Conservation (phyloP, 2,797 vertebrate genomes). For the Acanthornis magna region DNA sequence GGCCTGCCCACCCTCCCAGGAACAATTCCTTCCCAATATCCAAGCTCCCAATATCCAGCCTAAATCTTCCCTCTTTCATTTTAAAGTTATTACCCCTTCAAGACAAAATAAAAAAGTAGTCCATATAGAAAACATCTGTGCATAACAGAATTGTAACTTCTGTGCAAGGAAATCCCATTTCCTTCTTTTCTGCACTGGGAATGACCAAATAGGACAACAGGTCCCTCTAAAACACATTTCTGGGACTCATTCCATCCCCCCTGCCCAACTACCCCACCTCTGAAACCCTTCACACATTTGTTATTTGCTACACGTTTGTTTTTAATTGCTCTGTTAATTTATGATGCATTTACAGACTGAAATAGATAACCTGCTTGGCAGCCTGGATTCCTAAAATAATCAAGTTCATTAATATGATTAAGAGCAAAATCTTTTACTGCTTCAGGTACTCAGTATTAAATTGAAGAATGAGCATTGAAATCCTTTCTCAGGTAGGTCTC, state of each 20-base stretch:
- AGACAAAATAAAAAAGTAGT: not conserved
- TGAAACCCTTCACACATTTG: not conserved
- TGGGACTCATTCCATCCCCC: not conserved
- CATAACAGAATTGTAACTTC: not conserved
- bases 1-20: not conserved
- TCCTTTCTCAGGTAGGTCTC: not conserved
- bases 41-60: not conserved
- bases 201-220: not conserved
- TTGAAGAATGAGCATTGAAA: constrained; percentile 2
- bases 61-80: not conserved
- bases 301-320: not conserved
- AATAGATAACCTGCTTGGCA: constrained; percentile 43
- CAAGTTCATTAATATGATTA: constrained; percentile 32
- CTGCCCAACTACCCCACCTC: not conserved
- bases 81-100: not conserved
- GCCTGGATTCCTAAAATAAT: constrained; percentile 29
- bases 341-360: not conserved
- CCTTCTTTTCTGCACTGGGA: not conserved
- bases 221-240: not conserved
- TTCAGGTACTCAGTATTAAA: not conserved
- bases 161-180: not conserved
- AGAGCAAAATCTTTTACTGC: not conserved
- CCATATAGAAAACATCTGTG: fast-evolving
- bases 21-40: not conserved
- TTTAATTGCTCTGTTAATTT: not conserved